Conservation (phyloP, 2,888 invertebrate species). For the Lasioglossum zephyrum region DNA sequence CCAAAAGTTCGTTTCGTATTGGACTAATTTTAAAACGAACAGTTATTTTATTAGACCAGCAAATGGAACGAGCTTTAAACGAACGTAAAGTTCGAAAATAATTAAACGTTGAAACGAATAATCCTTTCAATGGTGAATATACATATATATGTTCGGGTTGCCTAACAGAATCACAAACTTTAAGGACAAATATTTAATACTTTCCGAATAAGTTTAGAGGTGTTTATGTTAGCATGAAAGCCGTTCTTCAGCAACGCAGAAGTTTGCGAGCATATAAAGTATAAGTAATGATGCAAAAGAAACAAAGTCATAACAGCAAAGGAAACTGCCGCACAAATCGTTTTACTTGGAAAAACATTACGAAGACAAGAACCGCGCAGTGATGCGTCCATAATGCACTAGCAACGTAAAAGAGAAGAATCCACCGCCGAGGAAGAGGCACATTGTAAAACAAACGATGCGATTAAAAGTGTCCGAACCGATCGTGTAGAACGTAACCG, state of each 20-base stretch:
- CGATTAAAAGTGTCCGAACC: constrained; percentile 51
- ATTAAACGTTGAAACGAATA: no score
- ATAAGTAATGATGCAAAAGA: not conserved
- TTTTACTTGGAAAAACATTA: constrained; percentile 2
- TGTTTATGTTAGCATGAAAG: not conserved
- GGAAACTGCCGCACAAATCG: not conserved
- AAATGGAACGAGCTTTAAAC: not conserved
- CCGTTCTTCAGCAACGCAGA: not conserved
- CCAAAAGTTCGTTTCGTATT: no score
- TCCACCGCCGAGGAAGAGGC: not conserved
- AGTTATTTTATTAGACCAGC: not conserved
- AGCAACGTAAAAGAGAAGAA: not conserved
- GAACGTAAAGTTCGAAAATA: not conserved
- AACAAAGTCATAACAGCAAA: not conserved
- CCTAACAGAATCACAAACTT: no score
- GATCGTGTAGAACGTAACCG: constrained; percentile 21
- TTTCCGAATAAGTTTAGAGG: not conserved
- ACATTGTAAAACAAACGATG: constrained; percentile 32
- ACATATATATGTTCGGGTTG: no score
- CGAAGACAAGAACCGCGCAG: not conserved
- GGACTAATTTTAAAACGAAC: not conserved
- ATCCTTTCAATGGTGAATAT: no score
- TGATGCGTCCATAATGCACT: not conserved
- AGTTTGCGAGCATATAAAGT: not conserved
- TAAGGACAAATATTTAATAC: not conserved